phyloP scores from a whole-genome alignment of 2,888 invertebrate genomes.

The Lochmaea crataegi region DNA sequence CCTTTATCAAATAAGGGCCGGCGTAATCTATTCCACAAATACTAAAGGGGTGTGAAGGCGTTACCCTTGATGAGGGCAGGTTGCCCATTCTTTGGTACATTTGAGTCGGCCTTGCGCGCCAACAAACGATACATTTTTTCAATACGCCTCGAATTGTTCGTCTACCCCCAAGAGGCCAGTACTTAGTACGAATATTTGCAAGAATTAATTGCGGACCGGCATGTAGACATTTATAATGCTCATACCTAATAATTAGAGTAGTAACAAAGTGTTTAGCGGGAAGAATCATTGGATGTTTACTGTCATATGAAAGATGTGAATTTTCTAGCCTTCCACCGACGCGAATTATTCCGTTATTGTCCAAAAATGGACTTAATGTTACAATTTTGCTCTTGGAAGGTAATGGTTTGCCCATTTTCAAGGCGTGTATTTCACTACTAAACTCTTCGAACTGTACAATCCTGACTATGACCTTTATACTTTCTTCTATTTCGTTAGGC shows the following conservation, averaged over 20 bases:
- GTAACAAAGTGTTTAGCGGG: constrained; percentile 11
- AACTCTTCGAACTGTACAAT: neutral
- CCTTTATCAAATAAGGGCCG: constrained; percentile 49
- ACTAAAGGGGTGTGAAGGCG: constrained; percentile 40
- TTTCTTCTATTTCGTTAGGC: no score
- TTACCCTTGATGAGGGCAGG: constrained; percentile 6
- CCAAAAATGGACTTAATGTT: constrained; percentile 13
- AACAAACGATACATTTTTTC: constrained; percentile 6
- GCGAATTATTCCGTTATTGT: constrained; percentile 8
- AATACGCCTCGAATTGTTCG: neutral
- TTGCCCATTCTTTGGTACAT: neutral
- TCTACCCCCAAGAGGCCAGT: constrained; percentile 13
- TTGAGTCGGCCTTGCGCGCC: neutral
- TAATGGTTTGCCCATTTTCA: neutral
- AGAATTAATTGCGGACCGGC: constrained; percentile 5
- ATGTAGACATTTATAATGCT: constrained; percentile 17
- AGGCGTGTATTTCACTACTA: no score
- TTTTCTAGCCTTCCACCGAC: constrained; percentile 15
- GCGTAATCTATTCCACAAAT: constrained; percentile 49
- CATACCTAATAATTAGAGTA: neutral
- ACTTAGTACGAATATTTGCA: constrained; percentile 3
- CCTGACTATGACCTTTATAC: no score
- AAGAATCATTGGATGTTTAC: constrained; percentile 14
- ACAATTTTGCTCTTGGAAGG: constrained; percentile 3
- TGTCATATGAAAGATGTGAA: neutral